Base-by-base conservation (phyloP, 37 sponge, comb jelly and placozoan species). In the Ephydatia muelleri region DNA sequence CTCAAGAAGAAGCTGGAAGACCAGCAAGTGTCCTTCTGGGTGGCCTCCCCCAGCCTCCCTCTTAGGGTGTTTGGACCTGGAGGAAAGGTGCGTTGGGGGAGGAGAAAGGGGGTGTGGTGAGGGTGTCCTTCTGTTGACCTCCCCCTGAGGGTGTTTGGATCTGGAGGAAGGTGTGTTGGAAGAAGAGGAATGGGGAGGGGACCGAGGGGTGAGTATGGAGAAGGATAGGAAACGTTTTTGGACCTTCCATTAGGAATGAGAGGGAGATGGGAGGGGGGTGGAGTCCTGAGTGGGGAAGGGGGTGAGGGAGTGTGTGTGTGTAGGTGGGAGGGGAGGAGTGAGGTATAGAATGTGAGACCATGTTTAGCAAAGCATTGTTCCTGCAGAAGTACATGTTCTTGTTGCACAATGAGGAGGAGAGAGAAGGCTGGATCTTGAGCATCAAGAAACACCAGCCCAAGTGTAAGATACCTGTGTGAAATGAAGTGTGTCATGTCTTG, bases 401-500 rank as follows among this genome's bases (percentile, higher is more conserved):
- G 1, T 72, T 93, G 16, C 93, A 93, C 87, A 89, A 38, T 83
- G 93, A 93, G 77, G 90, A 93, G 65, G 88, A 83, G 74, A 78
- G 90, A 70, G 93, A 93, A 78, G 72, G 57, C 39, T 93, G 93
- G 93, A 79, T 89, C 26, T 77, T 84, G 12, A 66, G 73, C 49
- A 93, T 93, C 75, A 93, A 93, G 78, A 93, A 93, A 47, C 87
- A 87, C 27, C 90, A 89, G 37, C 90, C 90, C 9, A 93, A 93
- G 84, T 87, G 93, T 93, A 32, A 47, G 37, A 8, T 0, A 35
- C 1, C 33, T n/a, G 16, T 11, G 31, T 19, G 71, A 9, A 12
- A 12, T 4, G 3, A 9, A 12, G 47, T 43, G 73, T 72, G 33
- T 11, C 16, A 23, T 12, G 11, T 6, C 22, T 22, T 72, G 73